These are phyloP conservation scores for Apocrypta bakeri DNA, from an alignment of 1,140 invertebrate species.

Conservation along the genomic window DNA sequence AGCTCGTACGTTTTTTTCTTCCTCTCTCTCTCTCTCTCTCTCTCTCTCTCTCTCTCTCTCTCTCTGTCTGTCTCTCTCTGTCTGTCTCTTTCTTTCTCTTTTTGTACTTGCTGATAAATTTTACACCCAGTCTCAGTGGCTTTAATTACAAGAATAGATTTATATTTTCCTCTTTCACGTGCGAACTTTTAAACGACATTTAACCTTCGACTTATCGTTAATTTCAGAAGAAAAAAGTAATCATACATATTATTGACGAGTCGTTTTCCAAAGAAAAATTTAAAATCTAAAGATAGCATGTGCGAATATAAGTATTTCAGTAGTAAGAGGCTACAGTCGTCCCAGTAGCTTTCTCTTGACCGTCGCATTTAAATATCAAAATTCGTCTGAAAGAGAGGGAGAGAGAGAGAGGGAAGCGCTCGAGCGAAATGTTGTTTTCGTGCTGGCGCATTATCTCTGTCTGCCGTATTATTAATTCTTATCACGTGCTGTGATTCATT, in stretches of 20 bases:
- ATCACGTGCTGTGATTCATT: slow-evolving; percentile 28
- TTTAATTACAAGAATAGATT: background rate
- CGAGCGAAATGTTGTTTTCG: slow-evolving; percentile 15
- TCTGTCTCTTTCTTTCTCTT: too few species aligned
- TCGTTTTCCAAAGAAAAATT: background rate
- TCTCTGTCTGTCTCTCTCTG: too few species aligned
- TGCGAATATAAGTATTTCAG: background rate
- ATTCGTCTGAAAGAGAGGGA: background rate
- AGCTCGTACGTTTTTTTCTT: background rate
- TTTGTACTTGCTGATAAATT: background rate
- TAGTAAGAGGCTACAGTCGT: background rate
- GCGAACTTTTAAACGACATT: background rate
- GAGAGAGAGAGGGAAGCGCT: background rate
- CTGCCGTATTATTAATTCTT: slow-evolving; percentile 24
- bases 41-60: too few species aligned
- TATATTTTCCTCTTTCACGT: background rate
- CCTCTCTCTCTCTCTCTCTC: too few species aligned
- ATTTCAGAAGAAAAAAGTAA: background rate
- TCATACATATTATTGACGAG: too few species aligned
- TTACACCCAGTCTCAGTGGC: background rate
- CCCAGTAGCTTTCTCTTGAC: background rate
- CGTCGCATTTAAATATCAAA: background rate
- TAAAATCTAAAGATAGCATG: background rate
- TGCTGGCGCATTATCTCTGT: slow-evolving; percentile 1
- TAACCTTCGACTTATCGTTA: background rate